Percentiles rank a stretch among this genome's conserved stretches.
Evolutionary conservation across 1,140 invertebrate species (phyloP).

Genomic region (Bombus sylvicola): DNA sequence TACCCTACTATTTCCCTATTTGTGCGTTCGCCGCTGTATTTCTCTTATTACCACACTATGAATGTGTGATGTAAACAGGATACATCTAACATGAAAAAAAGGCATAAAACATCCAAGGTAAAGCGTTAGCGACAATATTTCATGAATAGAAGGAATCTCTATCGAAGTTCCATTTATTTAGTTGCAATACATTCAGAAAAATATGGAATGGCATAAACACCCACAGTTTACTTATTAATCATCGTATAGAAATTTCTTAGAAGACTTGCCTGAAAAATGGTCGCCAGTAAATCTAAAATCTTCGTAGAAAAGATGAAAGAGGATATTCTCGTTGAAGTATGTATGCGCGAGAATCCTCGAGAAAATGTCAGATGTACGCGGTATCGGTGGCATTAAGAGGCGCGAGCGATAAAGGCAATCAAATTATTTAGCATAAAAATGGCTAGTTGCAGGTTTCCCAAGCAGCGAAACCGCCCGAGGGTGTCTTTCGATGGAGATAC

Average conservation of each 20-base stretch:
- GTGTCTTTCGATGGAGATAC: conserved; percentile 6
- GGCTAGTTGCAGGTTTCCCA: neutral
- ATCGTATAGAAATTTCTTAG: neutral
- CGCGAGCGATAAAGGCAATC: conserved; percentile 25
- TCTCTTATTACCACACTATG: too few relatives aligned
- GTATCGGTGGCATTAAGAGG: conserved; percentile 10
- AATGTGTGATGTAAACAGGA: neutral
- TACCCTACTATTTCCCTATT: too few relatives aligned
- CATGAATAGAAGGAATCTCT: neutral
- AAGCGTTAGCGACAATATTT: neutral
- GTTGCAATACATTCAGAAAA: neutral
- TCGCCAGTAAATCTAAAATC: neutral
- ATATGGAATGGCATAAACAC: neutral
- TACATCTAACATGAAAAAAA: neutral
- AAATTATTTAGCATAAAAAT: conserved; percentile 33
- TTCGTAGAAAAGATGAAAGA: neutral
- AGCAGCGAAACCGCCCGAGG: neutral
- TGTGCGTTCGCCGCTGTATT: too few relatives aligned
- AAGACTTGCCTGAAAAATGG: neutral
- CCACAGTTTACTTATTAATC: neutral
- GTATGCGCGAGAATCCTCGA: neutral
- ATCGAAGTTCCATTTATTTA: neutral
- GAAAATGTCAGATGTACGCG: conserved; percentile 27
- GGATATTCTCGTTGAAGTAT: neutral
- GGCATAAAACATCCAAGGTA: neutral